Evolutionary conservation across 2,113 vertebrate species (phyloP).

Genomic region (Bombycilla garrulus): DNA sequence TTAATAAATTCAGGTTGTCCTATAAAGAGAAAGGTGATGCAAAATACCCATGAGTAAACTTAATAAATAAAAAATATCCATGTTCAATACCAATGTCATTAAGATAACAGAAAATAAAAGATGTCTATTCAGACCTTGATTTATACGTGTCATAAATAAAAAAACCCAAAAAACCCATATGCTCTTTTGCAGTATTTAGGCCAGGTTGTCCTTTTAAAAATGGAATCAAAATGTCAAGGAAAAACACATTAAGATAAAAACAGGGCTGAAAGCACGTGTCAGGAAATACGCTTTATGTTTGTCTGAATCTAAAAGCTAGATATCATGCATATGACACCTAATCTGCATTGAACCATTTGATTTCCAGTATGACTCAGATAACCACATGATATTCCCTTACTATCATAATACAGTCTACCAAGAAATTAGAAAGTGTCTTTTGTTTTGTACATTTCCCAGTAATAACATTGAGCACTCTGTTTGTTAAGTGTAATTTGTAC

Average conservation of each 20-base stretch:
- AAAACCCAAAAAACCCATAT: not conserved
- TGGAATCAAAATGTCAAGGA: not conserved
- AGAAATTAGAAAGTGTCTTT: not conserved
- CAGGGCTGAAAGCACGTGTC: not conserved
- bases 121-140: not conserved
- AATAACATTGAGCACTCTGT: slow-evolving; percentile 40
- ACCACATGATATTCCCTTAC: not conserved
- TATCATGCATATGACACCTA: not conserved
- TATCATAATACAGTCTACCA: not conserved
- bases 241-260: not conserved
- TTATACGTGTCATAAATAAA: not conserved
- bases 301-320: not conserved
- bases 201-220: not conserved
- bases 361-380: not conserved
- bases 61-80: not conserved
- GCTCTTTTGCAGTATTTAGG: not conserved
- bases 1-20: not conserved
- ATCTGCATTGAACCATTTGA: not conserved
- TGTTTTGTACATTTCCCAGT: slow-evolving; percentile 21
- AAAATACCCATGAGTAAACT: not conserved
- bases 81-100: not conserved
- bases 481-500: slow-evolving; percentile 58
- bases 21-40: not conserved
- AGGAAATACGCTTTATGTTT: not conserved
- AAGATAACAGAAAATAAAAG: not conserved